Evolutionary conservation across 2,888 invertebrate species (phyloP), one percentile per base, ranked within the genome.

Genomic region (Drosophila suboccidentalis): DNA sequence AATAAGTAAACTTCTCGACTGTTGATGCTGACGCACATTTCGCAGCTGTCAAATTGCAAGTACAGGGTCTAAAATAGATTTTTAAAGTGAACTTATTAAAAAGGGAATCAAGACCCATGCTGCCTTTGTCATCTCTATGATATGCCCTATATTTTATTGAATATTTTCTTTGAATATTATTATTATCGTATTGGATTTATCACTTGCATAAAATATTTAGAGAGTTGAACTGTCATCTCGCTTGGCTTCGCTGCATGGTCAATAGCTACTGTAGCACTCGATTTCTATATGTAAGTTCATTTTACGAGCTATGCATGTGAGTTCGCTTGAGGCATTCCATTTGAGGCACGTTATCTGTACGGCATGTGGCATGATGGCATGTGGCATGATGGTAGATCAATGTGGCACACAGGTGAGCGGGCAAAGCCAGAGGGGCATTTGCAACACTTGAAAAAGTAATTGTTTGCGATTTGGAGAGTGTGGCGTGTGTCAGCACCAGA

Each of bases 391-490:
- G 77, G 61, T 71, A 68, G 87, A 86, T 83, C 82, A 78, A 85
- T 89, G 86, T 66, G 73, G 73, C 62, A 57, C 62, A 57, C 78
- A 82, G 82, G 85, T 89, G 43, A 68, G 58, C 50, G 26, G 47
- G 44, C n/a, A 36, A 6, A 9, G 10, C 46, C 47, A 9, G 47
- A 6, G 47, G 55, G 57, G 62, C 51, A 47, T 59, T 71, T 67
- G 70, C 67, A 82, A 76, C 89, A 89, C 90, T 90, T 87, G 69
- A 86, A 81, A 90, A 90, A 87, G 90, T 90, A 86, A 86, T 86
- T 86, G 90, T 86, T 90, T 86, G 90, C 90, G 90, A 90, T 86
- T 86, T 84, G 78, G 58, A 84, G 90, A 88, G 90, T 80, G 87
- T 71, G 83, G 82, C 57, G 61, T 87, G 59, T 73, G 84, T 65